Conservation (phyloP, 92 coral and sea anemone species). For the Phymanthus crucifer region DNA sequence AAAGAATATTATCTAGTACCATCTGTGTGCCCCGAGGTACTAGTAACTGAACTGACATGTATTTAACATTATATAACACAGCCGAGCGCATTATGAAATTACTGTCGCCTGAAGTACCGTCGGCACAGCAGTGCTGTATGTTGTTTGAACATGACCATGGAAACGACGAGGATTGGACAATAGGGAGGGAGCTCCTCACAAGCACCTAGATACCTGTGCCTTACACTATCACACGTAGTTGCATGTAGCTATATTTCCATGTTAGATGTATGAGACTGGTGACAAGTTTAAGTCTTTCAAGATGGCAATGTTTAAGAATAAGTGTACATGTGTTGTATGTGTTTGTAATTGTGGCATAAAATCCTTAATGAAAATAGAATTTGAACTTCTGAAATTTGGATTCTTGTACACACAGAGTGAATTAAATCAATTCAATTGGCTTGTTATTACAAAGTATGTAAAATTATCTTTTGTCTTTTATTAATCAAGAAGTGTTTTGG, state of each 20-base stretch:
- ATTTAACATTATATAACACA: constrained; percentile 59
- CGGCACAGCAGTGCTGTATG: constrained; percentile 70
- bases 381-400: background rate
- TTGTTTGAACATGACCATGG: constrained; percentile 72
- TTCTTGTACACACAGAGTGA: background rate
- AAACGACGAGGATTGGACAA: constrained; percentile 61
- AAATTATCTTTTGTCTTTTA: background rate
- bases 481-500: background rate
- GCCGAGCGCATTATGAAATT: constrained; percentile 79
- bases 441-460: background rate
- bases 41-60: constrained; percentile 54
- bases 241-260: constrained; percentile 10
- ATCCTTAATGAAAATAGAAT: background rate
- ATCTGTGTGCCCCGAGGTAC: background rate
- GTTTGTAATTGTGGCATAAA: background rate
- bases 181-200: constrained; percentile 69
- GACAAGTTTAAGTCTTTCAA: constrained; percentile 42
- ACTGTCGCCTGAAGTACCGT: constrained; percentile 65
- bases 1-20: constrained; percentile 11
- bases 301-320: background rate
- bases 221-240: constrained; percentile 25
- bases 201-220: constrained; percentile 47
- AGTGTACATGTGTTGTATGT: background rate
- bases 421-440: constrained; percentile 15
- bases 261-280: constrained; percentile 16